These are phyloP conservation scores for Pseudochirops cupreus DNA, from an alignment of 2,797 vertebrate genomes.

Conservation along the genomic window DNA sequence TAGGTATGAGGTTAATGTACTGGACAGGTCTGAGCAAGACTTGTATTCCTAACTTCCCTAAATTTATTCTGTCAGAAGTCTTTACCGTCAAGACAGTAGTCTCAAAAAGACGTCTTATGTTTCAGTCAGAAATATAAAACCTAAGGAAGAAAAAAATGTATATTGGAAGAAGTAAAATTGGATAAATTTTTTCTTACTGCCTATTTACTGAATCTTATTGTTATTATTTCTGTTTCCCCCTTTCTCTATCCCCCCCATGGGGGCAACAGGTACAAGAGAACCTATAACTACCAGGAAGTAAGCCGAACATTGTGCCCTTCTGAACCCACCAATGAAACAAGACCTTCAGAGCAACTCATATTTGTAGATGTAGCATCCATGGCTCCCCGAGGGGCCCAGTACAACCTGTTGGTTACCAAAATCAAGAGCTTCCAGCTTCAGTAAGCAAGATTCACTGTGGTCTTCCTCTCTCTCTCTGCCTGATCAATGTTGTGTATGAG, in stretches of 20 bases:
- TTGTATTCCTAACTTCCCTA: not conserved
- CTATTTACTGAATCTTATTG: not conserved
- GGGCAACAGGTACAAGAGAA: conserved; percentile 84
- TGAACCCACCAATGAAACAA: conserved; percentile 81
- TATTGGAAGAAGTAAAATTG: not conserved
- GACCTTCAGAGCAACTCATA: conserved; percentile 84
- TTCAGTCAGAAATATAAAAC: conserved; percentile 37
- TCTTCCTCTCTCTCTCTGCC: not conserved
- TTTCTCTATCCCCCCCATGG: not conserved
- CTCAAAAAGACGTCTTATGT: conserved; percentile 6
- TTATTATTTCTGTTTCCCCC: not conserved
- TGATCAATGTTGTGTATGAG: not conserved
- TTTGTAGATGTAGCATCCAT: conserved; percentile 88
- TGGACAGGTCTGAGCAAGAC: not conserved
- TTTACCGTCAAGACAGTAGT: not conserved
- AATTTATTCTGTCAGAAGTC: not conserved
- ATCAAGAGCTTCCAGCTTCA: conserved; percentile 86
- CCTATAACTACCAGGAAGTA: conserved; percentile 89
- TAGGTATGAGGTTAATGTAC: not conserved
- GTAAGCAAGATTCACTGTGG: conserved; percentile 79
- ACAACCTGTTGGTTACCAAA: conserved; percentile 86
- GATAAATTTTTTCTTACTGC: not conserved
- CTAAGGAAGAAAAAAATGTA: conserved; percentile 26
- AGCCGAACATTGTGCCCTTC: conserved; percentile 89
- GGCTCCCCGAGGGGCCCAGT: conserved; percentile 84